A percentile compares a stretch with the other conserved stretches of the same genome.
These are phyloP conservation scores for Octonoba sinensis DNA, from an alignment of 2,888 invertebrate genomes.

Conservation along the genomic window DNA sequence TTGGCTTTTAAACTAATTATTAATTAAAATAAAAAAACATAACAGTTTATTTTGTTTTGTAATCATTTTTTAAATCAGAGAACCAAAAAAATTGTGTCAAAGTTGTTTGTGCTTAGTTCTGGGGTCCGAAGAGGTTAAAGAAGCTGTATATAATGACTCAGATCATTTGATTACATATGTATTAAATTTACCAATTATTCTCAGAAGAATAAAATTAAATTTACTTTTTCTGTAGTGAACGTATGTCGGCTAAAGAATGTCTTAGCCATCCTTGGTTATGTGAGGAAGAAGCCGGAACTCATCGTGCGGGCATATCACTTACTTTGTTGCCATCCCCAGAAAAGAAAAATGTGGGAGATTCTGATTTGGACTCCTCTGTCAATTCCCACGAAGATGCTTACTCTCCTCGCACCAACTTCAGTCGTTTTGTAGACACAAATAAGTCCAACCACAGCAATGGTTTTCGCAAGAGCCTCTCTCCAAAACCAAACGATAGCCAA, in stretches of 20 bases:
- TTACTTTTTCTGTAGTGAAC: constrained; percentile 78
- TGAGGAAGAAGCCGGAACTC: background rate
- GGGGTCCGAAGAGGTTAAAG: too few relatives aligned
- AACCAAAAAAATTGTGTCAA: too few relatives aligned
- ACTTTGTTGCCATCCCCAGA: constrained; percentile 32
- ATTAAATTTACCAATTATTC: too few relatives aligned
- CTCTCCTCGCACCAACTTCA: constrained; percentile 4
- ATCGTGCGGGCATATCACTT: constrained; percentile 26
- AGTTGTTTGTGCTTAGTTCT: too few relatives aligned
- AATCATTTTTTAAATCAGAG: too few relatives aligned
- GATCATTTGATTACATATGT: too few relatives aligned
- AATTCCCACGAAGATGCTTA: background rate
- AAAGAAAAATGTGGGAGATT: background rate
- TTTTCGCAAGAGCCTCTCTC: constrained; percentile 26
- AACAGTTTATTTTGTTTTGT: too few relatives aligned
- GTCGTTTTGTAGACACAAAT: background rate
- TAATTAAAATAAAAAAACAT: too few relatives aligned
- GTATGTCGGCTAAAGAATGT: constrained; percentile 89
- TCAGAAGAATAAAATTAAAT: background rate
- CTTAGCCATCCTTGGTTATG: constrained; percentile 89
- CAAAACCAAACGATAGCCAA: background rate
- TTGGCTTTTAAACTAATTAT: too few relatives aligned
- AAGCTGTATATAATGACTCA: too few relatives aligned
- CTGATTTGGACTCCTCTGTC: constrained; percentile 4
- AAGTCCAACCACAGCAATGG: constrained; percentile 1